Evolutionary conservation across 2,888 invertebrate genomes (phyloP).

Genomic region (Ormyrus rosae): DNA sequence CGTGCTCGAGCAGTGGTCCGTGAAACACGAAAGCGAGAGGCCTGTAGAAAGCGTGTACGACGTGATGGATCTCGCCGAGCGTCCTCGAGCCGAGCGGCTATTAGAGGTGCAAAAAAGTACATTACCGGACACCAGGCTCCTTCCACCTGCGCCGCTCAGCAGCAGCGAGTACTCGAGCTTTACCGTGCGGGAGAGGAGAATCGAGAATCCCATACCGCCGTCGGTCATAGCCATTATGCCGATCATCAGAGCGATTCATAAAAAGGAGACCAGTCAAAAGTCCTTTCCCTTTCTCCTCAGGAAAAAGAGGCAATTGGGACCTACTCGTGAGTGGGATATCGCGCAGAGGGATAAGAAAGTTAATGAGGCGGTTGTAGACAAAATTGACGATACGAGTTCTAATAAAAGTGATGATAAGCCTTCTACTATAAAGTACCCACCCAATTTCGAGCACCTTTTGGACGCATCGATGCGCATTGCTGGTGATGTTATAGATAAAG

Average conservation of each 20-base stretch:
- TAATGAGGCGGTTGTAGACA: not conserved
- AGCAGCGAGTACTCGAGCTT: slow-evolving; percentile 60
- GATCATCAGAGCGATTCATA: slow-evolving; percentile 49
- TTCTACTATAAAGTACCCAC: slow-evolving; percentile 13
- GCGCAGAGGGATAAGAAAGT: slow-evolving; percentile 32
- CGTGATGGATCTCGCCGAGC: not conserved
- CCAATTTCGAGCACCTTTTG: slow-evolving; percentile 60
- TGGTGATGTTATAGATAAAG: slow-evolving; percentile 64
- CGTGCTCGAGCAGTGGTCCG: slow-evolving; percentile 52
- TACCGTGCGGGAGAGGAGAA: slow-evolving; percentile 13
- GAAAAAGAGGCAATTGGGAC: slow-evolving; percentile 35
- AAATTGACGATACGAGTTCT: not conserved
- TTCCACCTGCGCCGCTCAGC: slow-evolving; percentile 61
- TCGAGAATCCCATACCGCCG: not conserved
- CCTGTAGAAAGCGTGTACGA: slow-evolving; percentile 46
- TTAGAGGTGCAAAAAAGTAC: slow-evolving; percentile 31
- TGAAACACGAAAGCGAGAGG: slow-evolving; percentile 56
- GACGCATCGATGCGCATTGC: slow-evolving; percentile 63
- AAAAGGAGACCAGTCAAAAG: slow-evolving; percentile 12
- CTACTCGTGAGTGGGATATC: slow-evolving; percentile 40
- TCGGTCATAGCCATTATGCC: slow-evolving; percentile 40
- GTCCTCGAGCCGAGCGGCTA: slow-evolving; percentile 13
- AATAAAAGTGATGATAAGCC: not conserved
- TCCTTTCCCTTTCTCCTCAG: slow-evolving; percentile 49
- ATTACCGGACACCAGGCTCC: slow-evolving; percentile 57